phyloP scores from a whole-genome alignment of 2,797 vertebrate species.

The Microchirus variegatus region DNA sequence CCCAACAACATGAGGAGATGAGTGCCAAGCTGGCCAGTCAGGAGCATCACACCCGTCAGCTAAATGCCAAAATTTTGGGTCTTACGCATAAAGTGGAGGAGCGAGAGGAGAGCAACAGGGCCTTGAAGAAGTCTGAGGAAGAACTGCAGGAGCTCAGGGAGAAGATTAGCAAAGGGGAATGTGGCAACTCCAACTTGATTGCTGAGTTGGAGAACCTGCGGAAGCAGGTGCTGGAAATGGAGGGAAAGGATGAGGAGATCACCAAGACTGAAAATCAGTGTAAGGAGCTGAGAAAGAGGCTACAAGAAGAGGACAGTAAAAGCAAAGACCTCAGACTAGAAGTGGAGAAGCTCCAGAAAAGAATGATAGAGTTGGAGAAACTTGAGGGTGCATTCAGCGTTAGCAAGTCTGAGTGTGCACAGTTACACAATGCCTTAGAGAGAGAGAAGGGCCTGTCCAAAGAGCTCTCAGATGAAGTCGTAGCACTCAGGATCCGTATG shows the following conservation, averaged over 20 bases:
- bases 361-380: conserved; percentile 93
- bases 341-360: conserved; percentile 93
- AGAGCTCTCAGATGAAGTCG: conserved; percentile 91
- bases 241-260: conserved; percentile 97
- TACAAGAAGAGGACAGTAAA: conserved; percentile 90
- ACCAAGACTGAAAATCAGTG: conserved; percentile 93
- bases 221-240: conserved; percentile 94
- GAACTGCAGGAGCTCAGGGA: conserved; percentile 91
- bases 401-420: conserved; percentile 89
- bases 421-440: conserved; percentile 88
- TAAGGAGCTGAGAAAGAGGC: conserved; percentile 89
- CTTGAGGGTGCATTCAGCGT: conserved; percentile 88
- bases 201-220: conserved; percentile 93
- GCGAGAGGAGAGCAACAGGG: conserved; percentile 88
- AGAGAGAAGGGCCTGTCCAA: conserved; percentile 90
- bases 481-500: conserved; percentile 89
- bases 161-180: conserved; percentile 92
- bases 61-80: conserved; percentile 87
- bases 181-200: conserved; percentile 92
- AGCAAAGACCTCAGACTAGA: conserved; percentile 90
- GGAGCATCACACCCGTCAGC: conserved; percentile 88
- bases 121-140: conserved; percentile 90
- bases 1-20: conserved; percentile 95
- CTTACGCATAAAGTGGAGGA: conserved; percentile 90
- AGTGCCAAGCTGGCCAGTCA: conserved; percentile 87